Conservation (phyloP, 2,797 vertebrate genomes). For the Natrix natrix region DNA sequence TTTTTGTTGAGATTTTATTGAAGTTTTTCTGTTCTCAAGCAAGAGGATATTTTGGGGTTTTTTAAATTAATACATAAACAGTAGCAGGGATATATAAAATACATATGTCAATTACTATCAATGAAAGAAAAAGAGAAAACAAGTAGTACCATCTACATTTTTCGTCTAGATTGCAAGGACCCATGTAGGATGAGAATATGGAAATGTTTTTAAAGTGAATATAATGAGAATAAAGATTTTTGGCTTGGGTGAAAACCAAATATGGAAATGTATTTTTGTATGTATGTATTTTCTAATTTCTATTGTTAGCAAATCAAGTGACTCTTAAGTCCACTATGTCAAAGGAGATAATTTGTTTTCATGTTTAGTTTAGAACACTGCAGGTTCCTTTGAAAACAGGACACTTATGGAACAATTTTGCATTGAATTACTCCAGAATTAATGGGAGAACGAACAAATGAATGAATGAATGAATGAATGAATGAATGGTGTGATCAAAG, state of each 20-base stretch:
- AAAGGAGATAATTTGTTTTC: background rate
- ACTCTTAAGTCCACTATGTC: background rate
- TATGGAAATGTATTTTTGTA: background rate
- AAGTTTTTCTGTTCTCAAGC: background rate
- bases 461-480: background rate
- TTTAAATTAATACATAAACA: background rate
- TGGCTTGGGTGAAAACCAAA: background rate
- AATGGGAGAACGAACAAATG: background rate
- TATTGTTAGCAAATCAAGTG: slow-evolving; percentile 10
- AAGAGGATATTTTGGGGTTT: background rate
- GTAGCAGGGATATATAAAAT: background rate
- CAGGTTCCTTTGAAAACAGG: background rate
- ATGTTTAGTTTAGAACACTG: background rate
- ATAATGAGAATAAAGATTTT: background rate
- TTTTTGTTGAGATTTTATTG: background rate
- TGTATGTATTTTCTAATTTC: background rate
- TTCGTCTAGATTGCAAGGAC: background rate
- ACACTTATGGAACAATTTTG: background rate
- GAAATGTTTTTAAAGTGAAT: slow-evolving; percentile 19
- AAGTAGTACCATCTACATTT: background rate
- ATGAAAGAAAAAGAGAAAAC: background rate
- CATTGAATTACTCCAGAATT: background rate
- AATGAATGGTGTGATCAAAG: background rate
- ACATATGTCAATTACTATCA: background rate
- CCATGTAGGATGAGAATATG: background rate